Evolutionary conservation across 1,140 invertebrate species (phyloP).

Genomic region (Neodiprion virginianus): DNA sequence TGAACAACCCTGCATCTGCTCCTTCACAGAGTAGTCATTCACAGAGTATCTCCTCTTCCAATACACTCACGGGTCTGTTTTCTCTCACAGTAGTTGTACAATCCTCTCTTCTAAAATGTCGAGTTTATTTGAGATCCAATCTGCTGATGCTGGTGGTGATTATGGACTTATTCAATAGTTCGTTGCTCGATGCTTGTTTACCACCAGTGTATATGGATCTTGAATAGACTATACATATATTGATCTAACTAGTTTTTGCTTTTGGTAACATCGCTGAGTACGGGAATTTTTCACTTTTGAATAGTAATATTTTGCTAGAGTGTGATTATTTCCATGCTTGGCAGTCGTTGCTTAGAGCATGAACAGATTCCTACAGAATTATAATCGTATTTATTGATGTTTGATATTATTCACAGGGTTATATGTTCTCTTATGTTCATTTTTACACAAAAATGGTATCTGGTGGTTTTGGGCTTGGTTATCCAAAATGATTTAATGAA

Average conservation of each 20-base stretch:
- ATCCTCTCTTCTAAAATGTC: conserved; percentile 39
- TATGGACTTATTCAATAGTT: neutral
- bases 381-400: neutral
- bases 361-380: neutral
- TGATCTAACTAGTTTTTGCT: neutral
- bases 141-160: neutral
- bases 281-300: neutral
- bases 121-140: neutral
- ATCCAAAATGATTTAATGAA: neutral
- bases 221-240: neutral
- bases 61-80: conserved; percentile 61
- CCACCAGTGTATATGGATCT: neutral
- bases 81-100: conserved; percentile 56
- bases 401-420: neutral
- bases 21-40: conserved; percentile 54
- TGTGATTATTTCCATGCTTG: neutral
- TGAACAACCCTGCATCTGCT: conserved; percentile 51
- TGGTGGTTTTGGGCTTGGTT: neutral
- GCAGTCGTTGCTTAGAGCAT: neutral
- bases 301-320: neutral
- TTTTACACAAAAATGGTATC: neutral
- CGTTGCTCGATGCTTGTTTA: neutral
- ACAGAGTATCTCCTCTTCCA: conserved; percentile 57
- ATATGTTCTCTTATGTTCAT: neutral
- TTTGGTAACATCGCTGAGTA: neutral